Conservation (phyloP, 2,888 invertebrate species). For the Plebejus anna region DNA sequence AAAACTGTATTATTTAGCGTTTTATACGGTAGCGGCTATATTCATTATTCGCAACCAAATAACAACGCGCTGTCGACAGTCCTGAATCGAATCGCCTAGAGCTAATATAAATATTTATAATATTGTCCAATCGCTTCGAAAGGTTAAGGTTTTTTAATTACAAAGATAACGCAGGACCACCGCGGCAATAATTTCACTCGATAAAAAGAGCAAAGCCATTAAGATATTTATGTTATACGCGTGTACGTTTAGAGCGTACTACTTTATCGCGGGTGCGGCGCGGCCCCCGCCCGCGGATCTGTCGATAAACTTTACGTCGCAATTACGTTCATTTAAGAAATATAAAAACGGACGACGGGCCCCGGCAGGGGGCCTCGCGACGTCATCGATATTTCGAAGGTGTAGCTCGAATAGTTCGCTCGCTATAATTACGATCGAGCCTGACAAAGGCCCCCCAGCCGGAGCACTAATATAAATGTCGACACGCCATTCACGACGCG, state of each 20-base stretch:
- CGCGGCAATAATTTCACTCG: slow-evolving; percentile 70
- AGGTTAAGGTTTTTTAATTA: slow-evolving; percentile 29
- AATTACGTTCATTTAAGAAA: slow-evolving; percentile 68
- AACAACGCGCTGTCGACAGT: slow-evolving; percentile 40
- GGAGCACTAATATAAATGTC: slow-evolving; percentile 73
- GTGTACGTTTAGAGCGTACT: slow-evolving; percentile 77
- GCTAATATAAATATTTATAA: slow-evolving; percentile 60
- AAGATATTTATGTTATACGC: slow-evolving; percentile 75
- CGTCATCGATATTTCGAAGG: slow-evolving; percentile 42
- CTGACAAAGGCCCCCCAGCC: slow-evolving; percentile 69
- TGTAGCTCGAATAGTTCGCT: slow-evolving; percentile 51
- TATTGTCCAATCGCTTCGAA: slow-evolving; percentile 25
- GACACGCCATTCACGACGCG: slow-evolving; percentile 72
- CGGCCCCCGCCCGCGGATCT: slow-evolving; percentile 56
- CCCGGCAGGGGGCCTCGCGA: slow-evolving; percentile 57
- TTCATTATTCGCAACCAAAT: slow-evolving; percentile 41
- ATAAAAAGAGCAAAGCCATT: slow-evolving; percentile 69
- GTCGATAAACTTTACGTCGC: slow-evolving; percentile 67
- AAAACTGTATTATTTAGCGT: not conserved
- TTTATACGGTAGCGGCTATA: slow-evolving; percentile 40
- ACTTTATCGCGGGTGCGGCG: slow-evolving; percentile 75
- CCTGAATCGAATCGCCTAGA: slow-evolving; percentile 56
- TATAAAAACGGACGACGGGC: slow-evolving; percentile 61
- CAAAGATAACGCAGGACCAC: slow-evolving; percentile 57
- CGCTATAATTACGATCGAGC: slow-evolving; percentile 55